Evolutionary conservation across 2,797 vertebrate genomes (phyloP).

Genomic region (Mus spretus): DNA sequence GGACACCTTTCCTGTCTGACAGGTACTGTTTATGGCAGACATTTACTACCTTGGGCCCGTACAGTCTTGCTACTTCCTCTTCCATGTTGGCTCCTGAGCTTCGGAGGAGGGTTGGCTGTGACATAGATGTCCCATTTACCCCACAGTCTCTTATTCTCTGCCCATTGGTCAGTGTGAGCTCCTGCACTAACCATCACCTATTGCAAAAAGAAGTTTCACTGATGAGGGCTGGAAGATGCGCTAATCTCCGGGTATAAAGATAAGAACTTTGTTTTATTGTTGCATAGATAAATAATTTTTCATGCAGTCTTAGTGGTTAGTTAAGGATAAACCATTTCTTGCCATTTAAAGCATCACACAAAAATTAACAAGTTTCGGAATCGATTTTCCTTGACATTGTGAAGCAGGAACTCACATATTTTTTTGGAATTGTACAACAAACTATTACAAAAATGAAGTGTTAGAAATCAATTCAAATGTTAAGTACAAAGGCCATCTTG

Average conservation of each 20-base stretch:
- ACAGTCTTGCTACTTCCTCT: not conserved
- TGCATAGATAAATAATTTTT: constrained; percentile 6
- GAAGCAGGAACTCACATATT: constrained; percentile 79
- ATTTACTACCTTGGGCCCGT: too few relatives aligned
- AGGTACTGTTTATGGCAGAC: not conserved
- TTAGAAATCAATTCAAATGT: constrained; percentile 90
- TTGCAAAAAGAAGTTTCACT: not conserved
- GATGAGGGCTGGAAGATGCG: not conserved
- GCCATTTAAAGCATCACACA: constrained; percentile 43
- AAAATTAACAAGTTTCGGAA: constrained; percentile 60
- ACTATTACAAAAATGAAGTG: constrained; percentile 88
- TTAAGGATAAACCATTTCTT: constrained; percentile 50
- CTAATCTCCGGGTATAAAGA: not conserved
- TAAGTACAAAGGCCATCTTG: constrained; percentile 90
- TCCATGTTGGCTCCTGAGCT: not conserved
- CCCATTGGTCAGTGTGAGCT: not conserved
- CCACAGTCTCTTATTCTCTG: not conserved
- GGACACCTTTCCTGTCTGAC: not conserved
- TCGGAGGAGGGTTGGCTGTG: not conserved
- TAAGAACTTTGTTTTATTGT: constrained; percentile 49
- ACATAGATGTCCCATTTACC: not conserved
- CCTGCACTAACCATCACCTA: not conserved
- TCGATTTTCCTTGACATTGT: constrained; percentile 71
- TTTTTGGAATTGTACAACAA: constrained; percentile 83
- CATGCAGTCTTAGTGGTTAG: not conserved